Evolutionary conservation across 2,888 invertebrate species (phyloP).

Genomic region (Phortica okadai): DNA sequence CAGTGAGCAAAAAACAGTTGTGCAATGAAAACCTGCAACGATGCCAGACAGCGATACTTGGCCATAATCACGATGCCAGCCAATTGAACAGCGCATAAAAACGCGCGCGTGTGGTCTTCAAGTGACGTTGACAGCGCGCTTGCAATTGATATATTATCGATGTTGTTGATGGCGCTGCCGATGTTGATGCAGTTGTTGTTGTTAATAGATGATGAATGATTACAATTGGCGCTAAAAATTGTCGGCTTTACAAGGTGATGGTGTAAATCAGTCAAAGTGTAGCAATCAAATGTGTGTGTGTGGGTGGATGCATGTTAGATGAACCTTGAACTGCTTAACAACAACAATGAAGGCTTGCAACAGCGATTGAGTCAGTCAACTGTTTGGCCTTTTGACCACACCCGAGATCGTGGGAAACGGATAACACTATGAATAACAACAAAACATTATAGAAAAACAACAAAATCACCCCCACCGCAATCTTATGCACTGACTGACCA

Average conservation of each 20-base stretch:
- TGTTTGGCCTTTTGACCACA: background rate
- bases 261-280: background rate
- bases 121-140: background rate
- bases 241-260: background rate
- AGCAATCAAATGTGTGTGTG: background rate
- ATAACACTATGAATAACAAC: background rate
- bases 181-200: background rate
- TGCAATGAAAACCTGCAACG: background rate
- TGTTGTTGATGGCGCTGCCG: too few species aligned
- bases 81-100: background rate
- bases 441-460: background rate
- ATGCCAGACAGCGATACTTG: conserved; percentile 12
- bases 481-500: background rate
- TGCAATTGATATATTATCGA: background rate
- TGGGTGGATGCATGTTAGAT: background rate
- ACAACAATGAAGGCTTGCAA: background rate
- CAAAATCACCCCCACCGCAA: background rate
- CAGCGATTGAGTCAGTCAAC: background rate
- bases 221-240: background rate
- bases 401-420: conserved; percentile 9
- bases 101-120: background rate
- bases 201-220: background rate
- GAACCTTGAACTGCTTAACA: conserved; percentile 20
- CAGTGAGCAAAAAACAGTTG: too few species aligned
- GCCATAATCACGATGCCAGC: conserved; percentile 1